A percentile compares a stretch with the other conserved stretches of the same genome.
phyloP scores from a whole-genome alignment of 2,113 vertebrate genomes.

The Myotis brandtii region DNA sequence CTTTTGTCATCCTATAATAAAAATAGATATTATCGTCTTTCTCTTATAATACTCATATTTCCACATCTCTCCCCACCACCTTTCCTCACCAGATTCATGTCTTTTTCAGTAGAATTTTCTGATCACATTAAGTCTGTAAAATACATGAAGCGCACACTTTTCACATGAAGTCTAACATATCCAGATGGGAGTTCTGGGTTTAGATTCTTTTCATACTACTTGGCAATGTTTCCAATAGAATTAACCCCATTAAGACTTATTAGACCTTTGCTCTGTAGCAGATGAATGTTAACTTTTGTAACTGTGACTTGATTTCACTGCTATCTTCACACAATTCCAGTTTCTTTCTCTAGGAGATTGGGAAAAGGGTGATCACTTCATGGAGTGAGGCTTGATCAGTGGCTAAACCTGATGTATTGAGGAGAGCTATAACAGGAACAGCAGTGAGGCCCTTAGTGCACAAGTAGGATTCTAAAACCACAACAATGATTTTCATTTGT shows the following conservation, averaged over 20 bases:
- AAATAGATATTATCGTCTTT: neutral
- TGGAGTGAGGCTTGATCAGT: neutral
- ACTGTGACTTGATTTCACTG: neutral
- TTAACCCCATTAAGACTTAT: neutral
- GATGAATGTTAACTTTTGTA: constrained; percentile 2
- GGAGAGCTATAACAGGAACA: neutral
- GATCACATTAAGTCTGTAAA: neutral
- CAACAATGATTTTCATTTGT: neutral
- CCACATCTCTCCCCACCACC: neutral
- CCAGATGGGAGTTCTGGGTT: neutral
- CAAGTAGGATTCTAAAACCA: constrained; percentile 22
- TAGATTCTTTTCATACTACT: neutral
- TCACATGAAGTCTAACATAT: neutral
- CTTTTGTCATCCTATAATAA: neutral
- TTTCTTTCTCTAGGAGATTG: neutral
- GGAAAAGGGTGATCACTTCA: neutral
- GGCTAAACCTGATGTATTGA: neutral
- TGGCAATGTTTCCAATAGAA: neutral
- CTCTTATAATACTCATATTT: neutral
- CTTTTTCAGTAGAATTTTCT: constrained; percentile 28
- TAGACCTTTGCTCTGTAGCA: constrained; percentile 9
- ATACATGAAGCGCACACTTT: neutral
- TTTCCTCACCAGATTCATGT: neutral
- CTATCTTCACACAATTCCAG: neutral
- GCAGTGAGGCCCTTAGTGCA: neutral